These are phyloP conservation scores for Neoniphon sammara DNA, from an alignment of 2,797 vertebrate genomes.

Conservation along the genomic window DNA sequence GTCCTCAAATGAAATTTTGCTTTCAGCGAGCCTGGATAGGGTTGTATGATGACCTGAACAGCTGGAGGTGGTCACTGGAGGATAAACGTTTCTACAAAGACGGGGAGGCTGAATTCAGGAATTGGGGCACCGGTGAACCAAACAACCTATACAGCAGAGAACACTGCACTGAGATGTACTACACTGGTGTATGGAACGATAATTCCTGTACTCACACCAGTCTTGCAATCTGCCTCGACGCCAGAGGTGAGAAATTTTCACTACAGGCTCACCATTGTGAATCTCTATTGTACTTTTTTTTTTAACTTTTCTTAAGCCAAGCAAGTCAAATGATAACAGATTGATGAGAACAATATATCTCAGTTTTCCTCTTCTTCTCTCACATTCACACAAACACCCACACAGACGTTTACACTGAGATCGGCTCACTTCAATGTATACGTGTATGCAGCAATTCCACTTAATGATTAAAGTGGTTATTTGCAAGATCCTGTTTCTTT, in stretches of 20 bases:
- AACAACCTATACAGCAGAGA: accelerated
- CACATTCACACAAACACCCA: no score
- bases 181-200: neutral
- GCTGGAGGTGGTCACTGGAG: slow-evolving; percentile 64
- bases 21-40: slow-evolving; percentile 58
- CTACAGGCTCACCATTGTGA: no score
- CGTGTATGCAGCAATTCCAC: no score
- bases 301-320: no score
- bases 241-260: slow-evolving; percentile 25
- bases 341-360: no score
- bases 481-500: no score
- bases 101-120: slow-evolving; percentile 2
- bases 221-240: slow-evolving; percentile 12
- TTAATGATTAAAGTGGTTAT: no score
- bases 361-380: no score
- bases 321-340: no score
- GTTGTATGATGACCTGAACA: slow-evolving; percentile 36
- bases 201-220: accelerated
- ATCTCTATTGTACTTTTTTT: no score
- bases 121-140: accelerated
- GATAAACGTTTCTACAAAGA: slow-evolving; percentile 17
- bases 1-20: neutral
- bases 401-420: no score
- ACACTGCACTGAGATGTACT: neutral
- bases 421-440: no score